Conservation (phyloP, 2,888 invertebrate species). For the Microctonus brassicae region DNA sequence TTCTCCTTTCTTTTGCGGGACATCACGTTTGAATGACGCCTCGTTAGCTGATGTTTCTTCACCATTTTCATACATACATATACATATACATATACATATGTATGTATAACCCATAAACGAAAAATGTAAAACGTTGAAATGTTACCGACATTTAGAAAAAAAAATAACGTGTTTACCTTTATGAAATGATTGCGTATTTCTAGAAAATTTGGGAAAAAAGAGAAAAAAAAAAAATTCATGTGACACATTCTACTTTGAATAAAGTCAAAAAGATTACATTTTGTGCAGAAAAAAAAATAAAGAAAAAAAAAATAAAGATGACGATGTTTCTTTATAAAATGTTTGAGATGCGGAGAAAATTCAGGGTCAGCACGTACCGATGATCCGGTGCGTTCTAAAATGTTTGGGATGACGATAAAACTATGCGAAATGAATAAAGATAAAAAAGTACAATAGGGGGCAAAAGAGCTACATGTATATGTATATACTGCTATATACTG, state of each 20-base stretch:
- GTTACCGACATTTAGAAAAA: not conserved
- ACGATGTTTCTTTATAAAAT: slow-evolving; percentile 29
- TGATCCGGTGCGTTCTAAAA: slow-evolving; percentile 4
- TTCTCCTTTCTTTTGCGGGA: slow-evolving; percentile 31
- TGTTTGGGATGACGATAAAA: slow-evolving; percentile 49
- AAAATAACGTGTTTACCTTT: not conserved
- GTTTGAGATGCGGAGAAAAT: not conserved
- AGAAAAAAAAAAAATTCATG: not conserved
- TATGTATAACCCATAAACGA: not conserved
- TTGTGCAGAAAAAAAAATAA: not conserved
- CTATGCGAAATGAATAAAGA: slow-evolving; percentile 62
- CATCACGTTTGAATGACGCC: slow-evolving; percentile 56
- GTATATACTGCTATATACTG: too few relatives aligned
- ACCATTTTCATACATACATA: not conserved
- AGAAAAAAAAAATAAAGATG: not conserved
- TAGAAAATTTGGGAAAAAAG: not conserved
- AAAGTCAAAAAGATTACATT: not conserved
- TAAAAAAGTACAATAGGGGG: slow-evolving; percentile 56
- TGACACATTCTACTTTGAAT: not conserved
- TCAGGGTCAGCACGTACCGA: slow-evolving; percentile 1
- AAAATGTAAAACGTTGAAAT: slow-evolving; percentile 14
- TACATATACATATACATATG: too few relatives aligned
- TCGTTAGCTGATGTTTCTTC: slow-evolving; percentile 56
- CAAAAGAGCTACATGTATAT: slow-evolving; percentile 23
- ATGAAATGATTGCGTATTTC: not conserved